Percentiles rank a stretch among this genome's conserved stretches.
phyloP scores from a whole-genome alignment of 2,113 vertebrate genomes.

The Puffinus mauretanicus region DNA sequence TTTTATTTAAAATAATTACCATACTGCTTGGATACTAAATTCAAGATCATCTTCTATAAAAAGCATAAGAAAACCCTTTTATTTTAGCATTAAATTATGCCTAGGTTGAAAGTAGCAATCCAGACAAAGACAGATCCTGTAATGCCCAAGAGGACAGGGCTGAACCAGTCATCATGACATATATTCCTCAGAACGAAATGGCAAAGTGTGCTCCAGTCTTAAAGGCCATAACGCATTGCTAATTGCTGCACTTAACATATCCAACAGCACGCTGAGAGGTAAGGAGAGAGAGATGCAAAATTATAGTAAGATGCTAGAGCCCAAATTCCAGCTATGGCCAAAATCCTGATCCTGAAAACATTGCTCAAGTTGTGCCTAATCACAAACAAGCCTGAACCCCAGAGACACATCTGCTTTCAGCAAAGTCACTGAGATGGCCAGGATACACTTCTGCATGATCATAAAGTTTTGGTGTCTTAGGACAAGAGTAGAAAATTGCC shows the following conservation, averaged over 20 bases:
- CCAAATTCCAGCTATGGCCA: neutral
- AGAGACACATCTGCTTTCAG: neutral
- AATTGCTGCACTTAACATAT: neutral
- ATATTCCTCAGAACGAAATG: neutral
- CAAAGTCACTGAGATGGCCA: neutral
- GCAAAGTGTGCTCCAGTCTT: neutral
- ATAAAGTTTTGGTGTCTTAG: neutral
- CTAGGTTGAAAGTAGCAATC: neutral
- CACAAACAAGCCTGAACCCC: neutral
- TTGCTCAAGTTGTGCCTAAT: neutral
- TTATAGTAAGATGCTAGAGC: neutral
- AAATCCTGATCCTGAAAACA: neutral
- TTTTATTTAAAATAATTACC: neutral
- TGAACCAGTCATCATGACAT: accelerated
- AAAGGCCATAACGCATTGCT: neutral
- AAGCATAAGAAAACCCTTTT: neutral
- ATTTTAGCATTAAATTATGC: neutral
- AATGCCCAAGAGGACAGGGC: neutral
- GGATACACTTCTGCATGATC: neutral
- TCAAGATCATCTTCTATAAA: neutral
- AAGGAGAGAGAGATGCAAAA: neutral
- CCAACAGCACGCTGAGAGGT: neutral
- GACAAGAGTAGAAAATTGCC: conserved; percentile 29
- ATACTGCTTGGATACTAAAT: neutral
- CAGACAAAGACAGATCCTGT: neutral